phyloP scores from a whole-genome alignment of 2,113 vertebrate genomes.

The Apus apus region DNA sequence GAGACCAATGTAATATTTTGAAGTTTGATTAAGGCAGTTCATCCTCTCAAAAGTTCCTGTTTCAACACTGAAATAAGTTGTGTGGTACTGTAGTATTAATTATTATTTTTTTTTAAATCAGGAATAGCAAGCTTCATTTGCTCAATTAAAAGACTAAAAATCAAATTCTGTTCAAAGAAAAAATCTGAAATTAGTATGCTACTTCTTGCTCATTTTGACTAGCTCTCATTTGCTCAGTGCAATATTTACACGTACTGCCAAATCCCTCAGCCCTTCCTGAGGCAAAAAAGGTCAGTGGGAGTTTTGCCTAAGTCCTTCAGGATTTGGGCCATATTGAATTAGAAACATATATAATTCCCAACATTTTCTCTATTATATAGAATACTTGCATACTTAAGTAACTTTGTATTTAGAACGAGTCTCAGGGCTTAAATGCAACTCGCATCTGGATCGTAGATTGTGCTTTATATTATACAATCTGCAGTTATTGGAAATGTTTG shows the following conservation, averaged over 20 bases:
- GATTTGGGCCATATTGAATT: constrained; percentile 62
- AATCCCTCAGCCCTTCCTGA: constrained; percentile 16
- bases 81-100: background rate
- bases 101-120: background rate
- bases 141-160: constrained; percentile 18
- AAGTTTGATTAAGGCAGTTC: constrained; percentile 76
- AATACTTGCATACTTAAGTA: constrained; percentile 57
- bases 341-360: constrained; percentile 47
- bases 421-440: constrained; percentile 49
- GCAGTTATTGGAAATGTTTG: constrained; percentile 70
- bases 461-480: constrained; percentile 60
- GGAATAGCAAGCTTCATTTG: background rate
- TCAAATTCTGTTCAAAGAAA: background rate
- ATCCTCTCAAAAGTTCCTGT: constrained; percentile 39
- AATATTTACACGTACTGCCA: background rate
- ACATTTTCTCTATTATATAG: constrained; percentile 37
- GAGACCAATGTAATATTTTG: constrained; percentile 71
- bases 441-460: constrained; percentile 63
- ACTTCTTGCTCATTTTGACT: background rate
- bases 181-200: background rate
- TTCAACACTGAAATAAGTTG: constrained; percentile 42
- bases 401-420: constrained; percentile 39
- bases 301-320: constrained; percentile 24
- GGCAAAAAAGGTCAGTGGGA: constrained; percentile 37
- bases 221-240: background rate